Evolutionary conservation across 2,888 invertebrate genomes (phyloP).

Genomic region (Drosophila rubida): DNA sequence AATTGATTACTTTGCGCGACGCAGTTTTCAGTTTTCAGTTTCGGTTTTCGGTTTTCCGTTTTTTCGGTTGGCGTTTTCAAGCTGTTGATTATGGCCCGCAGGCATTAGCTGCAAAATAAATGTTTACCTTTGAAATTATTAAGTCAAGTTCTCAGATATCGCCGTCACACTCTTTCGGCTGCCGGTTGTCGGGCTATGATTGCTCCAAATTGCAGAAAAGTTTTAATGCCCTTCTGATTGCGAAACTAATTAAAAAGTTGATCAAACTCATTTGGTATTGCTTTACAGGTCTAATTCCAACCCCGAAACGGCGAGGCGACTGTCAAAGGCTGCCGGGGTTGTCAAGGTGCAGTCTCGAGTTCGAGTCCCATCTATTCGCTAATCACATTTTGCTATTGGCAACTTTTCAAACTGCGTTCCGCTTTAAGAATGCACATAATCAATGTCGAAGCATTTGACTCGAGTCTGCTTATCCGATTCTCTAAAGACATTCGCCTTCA

Average conservation of each 20-base stretch:
- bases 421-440: constrained; percentile 55
- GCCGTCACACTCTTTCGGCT: constrained; percentile 1
- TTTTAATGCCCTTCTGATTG: constrained; percentile 66
- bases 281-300: constrained; percentile 60
- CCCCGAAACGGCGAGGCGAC: not conserved
- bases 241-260: constrained; percentile 79
- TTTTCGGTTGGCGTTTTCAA: constrained; percentile 59
- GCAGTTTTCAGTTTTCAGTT: constrained; percentile 46
- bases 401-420: constrained; percentile 37
- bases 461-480: constrained; percentile 53
- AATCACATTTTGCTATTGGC: constrained; percentile 46
- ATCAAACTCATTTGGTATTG: constrained; percentile 68
- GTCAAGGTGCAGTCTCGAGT: constrained; percentile 28
- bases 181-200: constrained; percentile 23
- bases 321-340: constrained; percentile 16
- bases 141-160: constrained; percentile 68
- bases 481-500: constrained; percentile 33
- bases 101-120: constrained; percentile 76
- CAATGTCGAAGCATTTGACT: constrained; percentile 64
- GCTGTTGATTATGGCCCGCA: constrained; percentile 77
- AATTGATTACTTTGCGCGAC: constrained; percentile 75
- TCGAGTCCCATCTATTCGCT: constrained; percentile 20
- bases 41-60: constrained; percentile 38
- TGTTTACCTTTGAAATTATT: constrained; percentile 78
- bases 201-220: constrained; percentile 50